These are phyloP conservation scores for Parapsyche elsis DNA, from an alignment of 1,140 invertebrate species.

Conservation along the genomic window DNA sequence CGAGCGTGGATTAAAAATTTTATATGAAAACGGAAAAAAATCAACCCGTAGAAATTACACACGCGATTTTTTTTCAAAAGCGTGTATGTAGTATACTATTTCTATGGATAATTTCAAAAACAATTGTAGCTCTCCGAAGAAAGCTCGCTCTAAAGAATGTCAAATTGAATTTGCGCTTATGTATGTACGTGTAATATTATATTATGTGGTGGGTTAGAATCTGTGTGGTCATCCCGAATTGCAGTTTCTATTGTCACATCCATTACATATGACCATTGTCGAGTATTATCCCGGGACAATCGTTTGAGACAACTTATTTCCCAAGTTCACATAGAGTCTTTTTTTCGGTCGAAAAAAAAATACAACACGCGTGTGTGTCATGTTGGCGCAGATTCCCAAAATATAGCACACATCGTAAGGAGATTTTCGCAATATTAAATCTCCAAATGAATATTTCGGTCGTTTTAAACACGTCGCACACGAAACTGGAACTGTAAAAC, in stretches of 20 bases:
- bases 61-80: too few relatives aligned
- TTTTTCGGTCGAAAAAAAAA: background rate
- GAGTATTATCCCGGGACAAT: conserved; percentile 35
- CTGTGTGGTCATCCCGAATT: conserved; percentile 46
- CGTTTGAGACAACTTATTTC: conserved; percentile 40
- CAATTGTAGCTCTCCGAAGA: too few relatives aligned
- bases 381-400: background rate
- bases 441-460: too few relatives aligned
- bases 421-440: too few relatives aligned
- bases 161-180: too few relatives aligned
- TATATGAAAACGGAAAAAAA: too few relatives aligned
- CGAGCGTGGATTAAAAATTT: too few relatives aligned
- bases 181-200: background rate
- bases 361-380: background rate
- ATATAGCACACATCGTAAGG: background rate
- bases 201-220: background rate
- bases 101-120: too few relatives aligned
- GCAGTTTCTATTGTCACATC: conserved; percentile 38
- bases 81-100: too few relatives aligned
- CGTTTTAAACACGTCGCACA: background rate
- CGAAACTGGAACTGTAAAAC: too few relatives aligned
- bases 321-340: background rate
- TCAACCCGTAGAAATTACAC: too few relatives aligned
- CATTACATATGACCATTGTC: conserved; percentile 41
- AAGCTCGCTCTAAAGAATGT: too few relatives aligned